These are phyloP conservation scores for Pomacea canaliculata DNA, from an alignment of 2,888 invertebrate genomes.

Conservation along the genomic window DNA sequence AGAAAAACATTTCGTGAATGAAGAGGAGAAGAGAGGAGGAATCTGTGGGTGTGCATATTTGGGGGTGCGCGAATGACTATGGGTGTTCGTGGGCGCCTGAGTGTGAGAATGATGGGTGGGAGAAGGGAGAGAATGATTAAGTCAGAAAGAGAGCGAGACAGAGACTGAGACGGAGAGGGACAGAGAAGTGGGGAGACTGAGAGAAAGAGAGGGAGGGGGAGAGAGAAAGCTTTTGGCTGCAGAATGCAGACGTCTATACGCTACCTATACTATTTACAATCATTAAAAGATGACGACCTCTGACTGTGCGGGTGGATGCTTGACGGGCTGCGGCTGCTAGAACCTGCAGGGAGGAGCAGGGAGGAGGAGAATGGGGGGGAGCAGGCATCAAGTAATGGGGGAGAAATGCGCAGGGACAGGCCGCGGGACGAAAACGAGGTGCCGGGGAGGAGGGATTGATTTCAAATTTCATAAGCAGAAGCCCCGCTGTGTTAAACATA, in stretches of 20 bases:
- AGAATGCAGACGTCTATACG: background rate
- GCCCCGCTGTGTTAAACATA: conserved; percentile 10
- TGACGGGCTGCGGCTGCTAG: background rate
- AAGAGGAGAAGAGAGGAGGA: no score
- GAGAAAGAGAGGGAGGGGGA: background rate
- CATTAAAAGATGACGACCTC: conserved; percentile 2
- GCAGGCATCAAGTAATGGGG: conserved; percentile 6
- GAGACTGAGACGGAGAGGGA: conserved; percentile 1
- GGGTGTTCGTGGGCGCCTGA: no score
- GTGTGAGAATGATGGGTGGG: background rate
- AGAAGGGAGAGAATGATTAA: background rate
- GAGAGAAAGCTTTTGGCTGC: background rate
- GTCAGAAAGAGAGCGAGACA: conserved; percentile 6
- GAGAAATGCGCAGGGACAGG: background rate
- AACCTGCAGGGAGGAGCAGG: no score
- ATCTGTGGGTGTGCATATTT: no score
- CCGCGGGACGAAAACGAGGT: background rate
- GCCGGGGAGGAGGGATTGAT: conserved; percentile 12
- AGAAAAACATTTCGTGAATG: no score
- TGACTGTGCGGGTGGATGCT: background rate
- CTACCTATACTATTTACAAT: background rate
- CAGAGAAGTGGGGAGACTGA: no score
- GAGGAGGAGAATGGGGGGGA: background rate
- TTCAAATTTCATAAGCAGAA: conserved; percentile 28
- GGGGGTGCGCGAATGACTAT: no score